These are phyloP conservation scores for Microcebus jonahi DNA, from an alignment of 2,113 vertebrate species.

Conservation along the genomic window DNA sequence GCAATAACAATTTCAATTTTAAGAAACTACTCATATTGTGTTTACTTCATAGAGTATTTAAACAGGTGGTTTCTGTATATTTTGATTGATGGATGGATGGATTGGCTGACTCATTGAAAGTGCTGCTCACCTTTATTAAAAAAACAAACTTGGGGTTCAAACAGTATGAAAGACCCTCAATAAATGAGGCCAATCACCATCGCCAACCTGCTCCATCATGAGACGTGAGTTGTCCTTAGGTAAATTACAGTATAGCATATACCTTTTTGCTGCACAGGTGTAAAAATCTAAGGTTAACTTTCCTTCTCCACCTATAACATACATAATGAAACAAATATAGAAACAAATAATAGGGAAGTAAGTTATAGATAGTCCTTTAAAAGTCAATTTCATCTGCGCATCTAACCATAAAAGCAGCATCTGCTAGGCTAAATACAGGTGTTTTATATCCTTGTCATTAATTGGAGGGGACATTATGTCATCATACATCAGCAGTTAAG, in stretches of 20 bases:
- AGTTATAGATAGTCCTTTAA: constrained; percentile 82
- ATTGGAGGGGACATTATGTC: constrained; percentile 89
- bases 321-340: constrained; percentile 80
- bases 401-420: constrained; percentile 85
- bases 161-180: not conserved
- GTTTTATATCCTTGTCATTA: constrained; percentile 89
- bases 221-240: constrained; percentile 10
- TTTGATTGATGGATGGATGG: constrained; percentile 21
- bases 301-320: constrained; percentile 60
- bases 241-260: not conserved
- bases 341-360: constrained; percentile 83
- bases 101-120: constrained; percentile 6
- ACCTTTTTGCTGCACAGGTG: constrained; percentile 12
- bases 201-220: not conserved
- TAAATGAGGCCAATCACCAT: not conserved
- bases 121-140: not conserved
- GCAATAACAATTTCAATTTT: not conserved
- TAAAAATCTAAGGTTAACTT: constrained; percentile 62
- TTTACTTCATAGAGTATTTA: constrained; percentile 10
- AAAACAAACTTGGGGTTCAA: not conserved
- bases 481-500: constrained; percentile 87
- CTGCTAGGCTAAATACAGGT: constrained; percentile 87
- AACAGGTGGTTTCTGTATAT: constrained; percentile 18
- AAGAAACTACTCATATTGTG: not conserved
- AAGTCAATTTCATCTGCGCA: constrained; percentile 84